Evolutionary conservation across 2,797 vertebrate species (phyloP).

Genomic region (Phaenicophaeus curvirostris): DNA sequence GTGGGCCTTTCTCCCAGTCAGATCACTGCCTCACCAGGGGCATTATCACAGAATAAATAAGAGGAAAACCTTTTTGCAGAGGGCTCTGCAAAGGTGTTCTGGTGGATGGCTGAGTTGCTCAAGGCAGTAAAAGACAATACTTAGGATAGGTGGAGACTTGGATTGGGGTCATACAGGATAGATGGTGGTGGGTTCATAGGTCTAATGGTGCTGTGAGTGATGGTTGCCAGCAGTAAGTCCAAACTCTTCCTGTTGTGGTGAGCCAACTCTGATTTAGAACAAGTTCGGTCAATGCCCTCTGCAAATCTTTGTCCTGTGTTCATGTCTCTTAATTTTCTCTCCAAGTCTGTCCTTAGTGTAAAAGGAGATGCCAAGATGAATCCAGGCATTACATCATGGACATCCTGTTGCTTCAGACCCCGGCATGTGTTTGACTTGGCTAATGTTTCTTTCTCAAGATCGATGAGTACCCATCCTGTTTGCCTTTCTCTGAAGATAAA

Average conservation of each 20-base stretch:
- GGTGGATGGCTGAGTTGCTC: background rate
- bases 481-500: conserved; percentile 66
- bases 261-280: background rate
- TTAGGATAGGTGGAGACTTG: background rate
- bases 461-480: conserved; percentile 37
- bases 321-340: background rate
- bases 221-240: background rate
- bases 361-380: conserved; percentile 49
- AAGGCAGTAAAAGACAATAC: background rate
- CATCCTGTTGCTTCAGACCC: conserved; percentile 80
- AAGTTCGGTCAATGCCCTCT: background rate
- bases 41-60: background rate
- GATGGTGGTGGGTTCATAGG: background rate
- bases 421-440: conserved; percentile 76
- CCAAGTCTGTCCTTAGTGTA: background rate
- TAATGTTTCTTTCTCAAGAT: conserved; percentile 47
- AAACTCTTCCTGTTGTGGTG: background rate
- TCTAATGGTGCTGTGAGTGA: background rate
- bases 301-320: background rate
- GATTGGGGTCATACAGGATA: rapidly evolving
- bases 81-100: background rate
- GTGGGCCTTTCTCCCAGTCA: background rate
- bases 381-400: conserved; percentile 28
- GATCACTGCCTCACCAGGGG: background rate
- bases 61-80: background rate